phyloP scores from a whole-genome alignment of 2,113 vertebrate genomes.

The Rhadina sibilatrix region DNA sequence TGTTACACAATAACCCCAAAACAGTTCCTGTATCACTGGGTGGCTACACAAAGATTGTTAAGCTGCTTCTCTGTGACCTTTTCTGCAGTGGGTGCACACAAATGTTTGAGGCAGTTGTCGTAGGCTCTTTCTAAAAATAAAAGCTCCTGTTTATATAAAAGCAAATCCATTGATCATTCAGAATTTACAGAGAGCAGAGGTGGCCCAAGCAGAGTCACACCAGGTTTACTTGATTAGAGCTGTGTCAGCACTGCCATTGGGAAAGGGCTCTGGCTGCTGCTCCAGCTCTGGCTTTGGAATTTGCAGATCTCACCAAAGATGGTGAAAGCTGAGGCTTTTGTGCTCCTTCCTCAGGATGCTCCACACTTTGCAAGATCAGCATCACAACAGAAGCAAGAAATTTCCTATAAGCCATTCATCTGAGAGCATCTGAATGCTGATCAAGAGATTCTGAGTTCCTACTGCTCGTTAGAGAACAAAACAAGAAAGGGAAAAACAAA shows the following conservation, averaged over 20 bases:
- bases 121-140: slow-evolving; percentile 66
- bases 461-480: neutral
- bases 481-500: neutral
- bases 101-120: slow-evolving; percentile 42
- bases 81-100: slow-evolving; percentile 27
- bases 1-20: neutral
- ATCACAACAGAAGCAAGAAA: neutral
- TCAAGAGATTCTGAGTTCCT: neutral
- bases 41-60: slow-evolving; percentile 7
- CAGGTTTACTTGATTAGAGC: neutral
- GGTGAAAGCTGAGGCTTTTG: neutral
- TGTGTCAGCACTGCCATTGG: neutral
- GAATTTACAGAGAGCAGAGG: neutral
- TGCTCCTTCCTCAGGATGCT: neutral
- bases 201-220: neutral
- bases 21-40: slow-evolving; percentile 19
- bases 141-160: slow-evolving; percentile 22
- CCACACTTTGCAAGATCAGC: neutral
- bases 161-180: slow-evolving; percentile 11
- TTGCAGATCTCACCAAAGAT: neutral
- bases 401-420: neutral
- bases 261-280: neutral
- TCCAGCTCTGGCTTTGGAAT: neutral
- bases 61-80: slow-evolving; percentile 58
- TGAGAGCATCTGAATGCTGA: neutral